These are phyloP conservation scores for Uloborus diversus DNA, from an alignment of 1,140 invertebrate species.

Conservation along the genomic window DNA sequence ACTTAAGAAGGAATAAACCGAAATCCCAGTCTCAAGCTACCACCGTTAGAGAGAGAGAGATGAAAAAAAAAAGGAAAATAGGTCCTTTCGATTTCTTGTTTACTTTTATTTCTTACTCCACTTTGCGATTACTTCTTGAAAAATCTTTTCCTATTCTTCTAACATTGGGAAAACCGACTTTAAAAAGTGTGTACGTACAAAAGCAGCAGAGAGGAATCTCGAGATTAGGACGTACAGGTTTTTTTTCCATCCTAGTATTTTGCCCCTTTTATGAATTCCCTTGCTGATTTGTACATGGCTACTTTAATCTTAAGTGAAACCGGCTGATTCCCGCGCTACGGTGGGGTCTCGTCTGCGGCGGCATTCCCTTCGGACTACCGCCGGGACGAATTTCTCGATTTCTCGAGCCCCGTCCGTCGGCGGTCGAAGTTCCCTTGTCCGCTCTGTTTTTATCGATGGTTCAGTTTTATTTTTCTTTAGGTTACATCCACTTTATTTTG, in stretches of 20 bases:
- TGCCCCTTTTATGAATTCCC: conserved; percentile 5
- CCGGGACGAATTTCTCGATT: conserved; percentile 21
- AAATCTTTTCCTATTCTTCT: conserved; percentile 5
- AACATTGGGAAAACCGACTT: background rate
- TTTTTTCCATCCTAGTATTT: conserved; percentile 11
- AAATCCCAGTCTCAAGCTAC: too few species aligned
- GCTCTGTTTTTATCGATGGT: conserved; percentile 52
- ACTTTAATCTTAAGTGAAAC: conserved; percentile 51
- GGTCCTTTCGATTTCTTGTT: background rate
- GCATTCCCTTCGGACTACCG: conserved; percentile 26
- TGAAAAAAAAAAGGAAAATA: background rate
- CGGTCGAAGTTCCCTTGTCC: background rate
- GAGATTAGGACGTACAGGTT: conserved; percentile 44
- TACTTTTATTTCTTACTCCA: background rate
- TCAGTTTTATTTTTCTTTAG: conserved; percentile 16
- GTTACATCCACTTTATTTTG: conserved; percentile 39
- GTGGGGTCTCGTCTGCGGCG: background rate
- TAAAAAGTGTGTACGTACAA: conserved; percentile 7
- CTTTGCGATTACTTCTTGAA: conserved; percentile 11
- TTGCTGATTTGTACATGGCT: conserved; percentile 48
- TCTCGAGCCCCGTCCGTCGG: conserved; percentile 15
- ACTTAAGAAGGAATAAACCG: too few species aligned
- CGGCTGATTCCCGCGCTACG: background rate
- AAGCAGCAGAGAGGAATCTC: conserved; percentile 3
- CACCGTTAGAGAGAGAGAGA: too few species aligned